These are phyloP conservation scores for Thamnaconus septentrionalis DNA, from an alignment of 2,113 vertebrate genomes.

Conservation along the genomic window DNA sequence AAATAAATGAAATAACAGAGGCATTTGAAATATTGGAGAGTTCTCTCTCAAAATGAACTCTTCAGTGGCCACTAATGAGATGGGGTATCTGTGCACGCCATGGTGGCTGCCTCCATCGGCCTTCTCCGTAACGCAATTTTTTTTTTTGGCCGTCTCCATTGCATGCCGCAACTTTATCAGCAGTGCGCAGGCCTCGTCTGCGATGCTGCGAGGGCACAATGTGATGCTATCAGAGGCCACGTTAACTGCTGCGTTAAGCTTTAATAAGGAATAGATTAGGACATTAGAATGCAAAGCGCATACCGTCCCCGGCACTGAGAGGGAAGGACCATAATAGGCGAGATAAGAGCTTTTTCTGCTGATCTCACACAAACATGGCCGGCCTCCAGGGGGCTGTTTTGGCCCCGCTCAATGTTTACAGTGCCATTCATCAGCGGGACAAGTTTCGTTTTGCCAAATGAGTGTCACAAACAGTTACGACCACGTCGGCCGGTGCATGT, in stretches of 20 bases:
- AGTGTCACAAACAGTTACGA: conserved; percentile 25
- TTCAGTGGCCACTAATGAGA: conserved; percentile 58
- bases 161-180: conserved; percentile 66
- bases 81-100: conserved; percentile 21
- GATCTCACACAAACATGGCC: conserved; percentile 62
- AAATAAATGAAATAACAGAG: conserved; percentile 25
- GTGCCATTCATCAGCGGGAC: conserved; percentile 61
- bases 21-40: conserved; percentile 33
- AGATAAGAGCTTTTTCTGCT: conserved; percentile 71
- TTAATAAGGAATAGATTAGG: conserved; percentile 76
- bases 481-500: conserved; percentile 12
- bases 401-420: conserved; percentile 54
- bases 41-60: conserved; percentile 54
- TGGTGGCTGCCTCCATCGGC: conserved; percentile 10
- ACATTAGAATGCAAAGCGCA: conserved; percentile 67
- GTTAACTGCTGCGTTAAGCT: conserved; percentile 67
- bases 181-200: conserved; percentile 47
- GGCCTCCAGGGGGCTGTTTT: conserved; percentile 51
- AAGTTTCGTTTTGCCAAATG: conserved; percentile 41
- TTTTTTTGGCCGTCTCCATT: conserved; percentile 50
- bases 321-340: conserved; percentile 51
- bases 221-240: conserved; percentile 62
- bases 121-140: conserved; percentile 31
- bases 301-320: conserved; percentile 27
- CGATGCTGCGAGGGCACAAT: conserved; percentile 43